Conservation (phyloP, 2,113 vertebrate genomes). For the Myrmophylax atrothorax region DNA sequence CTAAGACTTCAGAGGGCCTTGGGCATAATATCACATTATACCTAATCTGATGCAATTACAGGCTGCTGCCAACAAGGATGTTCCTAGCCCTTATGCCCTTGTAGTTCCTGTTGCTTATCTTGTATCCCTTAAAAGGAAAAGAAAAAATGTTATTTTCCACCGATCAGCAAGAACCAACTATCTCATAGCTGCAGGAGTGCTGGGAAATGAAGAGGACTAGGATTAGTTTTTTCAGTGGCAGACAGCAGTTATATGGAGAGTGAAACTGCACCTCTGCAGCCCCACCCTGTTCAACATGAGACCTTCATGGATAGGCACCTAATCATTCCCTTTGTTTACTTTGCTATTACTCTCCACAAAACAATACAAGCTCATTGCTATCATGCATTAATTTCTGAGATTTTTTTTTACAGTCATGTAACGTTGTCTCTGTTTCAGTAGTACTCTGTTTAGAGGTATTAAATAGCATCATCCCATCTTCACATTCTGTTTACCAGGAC, state of each 20-base stretch:
- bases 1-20: background rate
- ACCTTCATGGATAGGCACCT: fast-evolving
- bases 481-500: background rate
- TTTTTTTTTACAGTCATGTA: background rate
- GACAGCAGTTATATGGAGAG: background rate
- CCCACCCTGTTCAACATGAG: background rate
- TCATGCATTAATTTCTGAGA: background rate
- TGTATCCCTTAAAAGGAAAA: background rate
- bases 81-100: background rate
- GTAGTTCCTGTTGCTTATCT: constrained; percentile 36
- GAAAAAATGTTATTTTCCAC: background rate
- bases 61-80: background rate
- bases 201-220: background rate
- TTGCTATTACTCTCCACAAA: background rate
- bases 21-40: constrained; percentile 25
- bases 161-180: constrained; percentile 22
- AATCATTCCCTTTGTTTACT: background rate
- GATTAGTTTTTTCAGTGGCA: constrained; percentile 9
- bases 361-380: background rate
- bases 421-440: background rate
- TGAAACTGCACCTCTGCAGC: background rate
- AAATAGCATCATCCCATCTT: background rate
- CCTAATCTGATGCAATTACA: constrained; percentile 34
- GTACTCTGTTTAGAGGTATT: background rate
- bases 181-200: constrained; percentile 24